Conservation (phyloP, 2,797 vertebrate species). For the Columba guinea region DNA sequence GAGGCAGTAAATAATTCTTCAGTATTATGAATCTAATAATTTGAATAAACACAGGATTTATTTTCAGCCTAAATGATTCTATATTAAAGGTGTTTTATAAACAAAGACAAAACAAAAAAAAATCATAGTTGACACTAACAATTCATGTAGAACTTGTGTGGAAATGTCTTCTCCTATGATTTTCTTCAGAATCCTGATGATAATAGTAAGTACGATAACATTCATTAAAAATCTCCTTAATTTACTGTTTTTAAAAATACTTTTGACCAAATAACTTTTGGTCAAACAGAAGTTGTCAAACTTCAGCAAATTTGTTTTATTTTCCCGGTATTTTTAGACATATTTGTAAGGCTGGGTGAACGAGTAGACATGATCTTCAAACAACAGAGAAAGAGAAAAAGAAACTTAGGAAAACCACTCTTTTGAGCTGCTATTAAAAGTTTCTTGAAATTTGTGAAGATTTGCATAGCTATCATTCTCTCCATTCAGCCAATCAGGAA, state of each 20-base stretch:
- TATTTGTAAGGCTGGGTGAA: background rate
- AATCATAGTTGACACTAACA: background rate
- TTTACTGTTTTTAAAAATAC: conserved; percentile 12
- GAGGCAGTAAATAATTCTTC: background rate
- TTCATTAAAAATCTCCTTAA: background rate
- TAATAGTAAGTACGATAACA: background rate
- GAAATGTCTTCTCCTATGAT: conserved; percentile 16
- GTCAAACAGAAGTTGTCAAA: background rate
- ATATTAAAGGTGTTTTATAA: conserved; percentile 1
- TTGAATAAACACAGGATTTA: conserved; percentile 10
- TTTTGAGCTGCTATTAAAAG: background rate
- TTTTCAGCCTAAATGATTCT: conserved; percentile 29
- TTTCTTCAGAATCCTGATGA: background rate
- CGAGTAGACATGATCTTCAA: background rate
- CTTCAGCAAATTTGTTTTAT: background rate
- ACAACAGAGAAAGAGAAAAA: background rate
- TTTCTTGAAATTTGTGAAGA: background rate
- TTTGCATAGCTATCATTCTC: background rate
- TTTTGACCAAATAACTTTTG: background rate
- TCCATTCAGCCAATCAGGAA: background rate
- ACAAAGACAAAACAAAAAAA: background rate
- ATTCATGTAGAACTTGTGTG: background rate
- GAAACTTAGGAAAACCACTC: background rate
- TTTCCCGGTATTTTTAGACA: background rate
- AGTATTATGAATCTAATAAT: background rate